Base-by-base conservation (phyloP, 2,113 vertebrate species). In the Vombatus ursinus region DNA sequence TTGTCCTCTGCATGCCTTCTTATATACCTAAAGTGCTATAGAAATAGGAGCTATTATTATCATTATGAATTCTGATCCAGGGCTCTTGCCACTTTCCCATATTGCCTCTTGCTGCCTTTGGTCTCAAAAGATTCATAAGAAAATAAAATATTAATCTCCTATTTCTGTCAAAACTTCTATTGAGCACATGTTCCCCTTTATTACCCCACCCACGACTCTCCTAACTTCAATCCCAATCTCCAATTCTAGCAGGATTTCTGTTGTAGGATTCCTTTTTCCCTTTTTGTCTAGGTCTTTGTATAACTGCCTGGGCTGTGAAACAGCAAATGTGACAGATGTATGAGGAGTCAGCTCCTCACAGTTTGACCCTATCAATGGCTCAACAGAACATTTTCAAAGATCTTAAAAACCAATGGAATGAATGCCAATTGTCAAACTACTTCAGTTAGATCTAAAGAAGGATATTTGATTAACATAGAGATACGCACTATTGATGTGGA, bases 81-180 rank as follows among this genome's bases (percentile, higher is more conserved):
- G 37, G 31, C 11, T 68, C 12, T 68, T 68, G 61, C 31, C 61
- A 68, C 31, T 68, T 12, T 31, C 31, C 61, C 61, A 68, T 68
- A 68, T 68, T 68, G 61, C 61, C 61, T 77, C 61, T 68, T 16
- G 31, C 37, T n/a, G 31, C 61, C 61, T 26, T 57, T 93, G n/a
- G 96, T 92, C 95, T 94, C 54, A 96, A 97, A 96, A 95, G 52
- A 95, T 91, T 53, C 89, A 91, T 10, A 37, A 92, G 90, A 49
- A 95, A 95, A 44, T 95, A 89, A 95, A 93, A 93, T 2, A 1
- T 0, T 68, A 68, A 89, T 89, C 16, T 90, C 91, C 94, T 31
- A 16, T 54, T 94, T 89, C 23, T 31, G 53, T 94, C 24, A 54
- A 50, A 94, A 93, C 91, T 94, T 96, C 90, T 93, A 95, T n/a